Evolutionary conservation across 2,113 vertebrate genomes (phyloP).

Genomic region (Epinephelus moara): DNA sequence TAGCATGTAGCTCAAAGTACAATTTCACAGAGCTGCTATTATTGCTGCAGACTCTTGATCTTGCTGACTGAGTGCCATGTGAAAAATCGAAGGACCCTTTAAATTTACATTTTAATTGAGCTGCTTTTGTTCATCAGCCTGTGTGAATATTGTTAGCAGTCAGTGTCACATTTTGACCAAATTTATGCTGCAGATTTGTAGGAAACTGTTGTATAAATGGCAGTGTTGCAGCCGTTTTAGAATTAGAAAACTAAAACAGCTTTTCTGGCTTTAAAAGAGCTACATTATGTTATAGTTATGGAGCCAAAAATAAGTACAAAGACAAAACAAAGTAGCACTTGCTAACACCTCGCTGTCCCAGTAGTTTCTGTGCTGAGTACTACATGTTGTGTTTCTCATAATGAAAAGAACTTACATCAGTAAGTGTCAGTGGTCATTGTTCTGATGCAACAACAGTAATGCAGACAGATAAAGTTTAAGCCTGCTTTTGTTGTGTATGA

Average conservation of each 20-base stretch:
- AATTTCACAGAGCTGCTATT: not conserved
- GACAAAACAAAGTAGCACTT: not conserved
- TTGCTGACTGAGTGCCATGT: not conserved
- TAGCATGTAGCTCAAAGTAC: too few relatives aligned
- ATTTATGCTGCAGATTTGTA: not conserved
- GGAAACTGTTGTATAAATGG: not conserved
- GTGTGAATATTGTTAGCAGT: too few relatives aligned
- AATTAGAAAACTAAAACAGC: not conserved
- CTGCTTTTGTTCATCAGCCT: not conserved
- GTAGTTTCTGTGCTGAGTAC: slow-evolving; percentile 27
- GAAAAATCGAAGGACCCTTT: not conserved
- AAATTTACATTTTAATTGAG: not conserved
- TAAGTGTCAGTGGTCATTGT: not conserved
- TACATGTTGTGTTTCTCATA: not conserved
- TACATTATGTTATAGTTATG: not conserved
- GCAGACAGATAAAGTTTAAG: not conserved
- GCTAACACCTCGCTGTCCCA: slow-evolving; percentile 4
- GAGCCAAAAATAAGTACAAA: not conserved
- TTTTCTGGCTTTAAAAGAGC: not conserved
- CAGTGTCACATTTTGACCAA: not conserved
- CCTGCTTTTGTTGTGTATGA: slow-evolving; percentile 39
- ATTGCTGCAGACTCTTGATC: not conserved
- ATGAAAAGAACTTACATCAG: not conserved
- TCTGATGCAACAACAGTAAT: not conserved
- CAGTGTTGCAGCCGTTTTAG: not conserved